These are phyloP conservation scores for Apis dorsata DNA, from an alignment of 1,140 invertebrate species.

Conservation along the genomic window DNA sequence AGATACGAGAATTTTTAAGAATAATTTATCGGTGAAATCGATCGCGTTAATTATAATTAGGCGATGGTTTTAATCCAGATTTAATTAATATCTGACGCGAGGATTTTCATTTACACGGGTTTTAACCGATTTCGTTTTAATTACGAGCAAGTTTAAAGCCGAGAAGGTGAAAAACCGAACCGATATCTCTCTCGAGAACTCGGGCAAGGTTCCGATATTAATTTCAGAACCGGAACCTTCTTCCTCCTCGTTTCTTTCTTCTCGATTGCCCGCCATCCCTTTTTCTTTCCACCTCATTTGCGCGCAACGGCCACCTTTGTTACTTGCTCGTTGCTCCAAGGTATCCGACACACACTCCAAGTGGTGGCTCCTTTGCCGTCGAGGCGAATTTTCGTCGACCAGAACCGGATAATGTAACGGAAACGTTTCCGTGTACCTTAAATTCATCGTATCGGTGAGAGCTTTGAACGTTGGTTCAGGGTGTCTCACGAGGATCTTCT, in stretches of 20 bases:
- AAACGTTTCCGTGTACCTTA: neutral
- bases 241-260: slow-evolving; percentile 16
- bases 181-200: neutral
- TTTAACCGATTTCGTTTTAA: neutral
- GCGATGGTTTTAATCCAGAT: neutral
- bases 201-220: slow-evolving; percentile 8
- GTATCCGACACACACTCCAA: neutral
- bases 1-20: neutral
- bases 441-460: neutral
- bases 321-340: neutral
- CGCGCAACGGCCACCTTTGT: neutral
- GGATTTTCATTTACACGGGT: slow-evolving; percentile 16
- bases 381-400: neutral
- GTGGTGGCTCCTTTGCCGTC: neutral
- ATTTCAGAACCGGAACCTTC: slow-evolving; percentile 19
- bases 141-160: neutral
- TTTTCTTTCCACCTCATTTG: slow-evolving; percentile 27
- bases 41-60: slow-evolving; percentile 16
- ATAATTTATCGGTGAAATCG: neutral
- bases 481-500: no score
- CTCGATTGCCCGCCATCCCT: slow-evolving; percentile 10
- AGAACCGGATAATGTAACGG: no score
- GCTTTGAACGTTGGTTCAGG: no score
- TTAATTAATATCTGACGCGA: slow-evolving; percentile 2
- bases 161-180: neutral